Evolutionary conservation across 2,888 invertebrate genomes (phyloP).

Genomic region (Galerucella calmariensis): DNA sequence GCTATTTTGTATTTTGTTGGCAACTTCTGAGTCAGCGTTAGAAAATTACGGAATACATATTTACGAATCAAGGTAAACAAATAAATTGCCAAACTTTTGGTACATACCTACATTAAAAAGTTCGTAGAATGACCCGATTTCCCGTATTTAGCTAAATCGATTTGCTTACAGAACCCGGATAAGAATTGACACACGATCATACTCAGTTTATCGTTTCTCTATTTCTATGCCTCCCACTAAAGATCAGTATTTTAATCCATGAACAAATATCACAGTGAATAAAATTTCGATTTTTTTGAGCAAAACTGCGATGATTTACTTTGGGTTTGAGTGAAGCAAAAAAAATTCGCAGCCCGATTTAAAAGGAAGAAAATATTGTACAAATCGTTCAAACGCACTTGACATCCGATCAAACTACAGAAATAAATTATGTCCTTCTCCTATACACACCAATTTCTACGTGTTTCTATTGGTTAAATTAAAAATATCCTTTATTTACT

Average conservation of each 20-base stretch:
- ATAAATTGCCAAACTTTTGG: slow-evolving; percentile 32
- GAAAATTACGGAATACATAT: slow-evolving; percentile 32
- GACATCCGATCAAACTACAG: too few relatives aligned
- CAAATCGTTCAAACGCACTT: too few relatives aligned
- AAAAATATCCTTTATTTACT: too few relatives aligned
- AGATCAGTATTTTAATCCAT: neutral
- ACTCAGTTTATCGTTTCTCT: slow-evolving; percentile 9
- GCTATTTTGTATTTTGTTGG: slow-evolving; percentile 25
- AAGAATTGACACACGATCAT: slow-evolving; percentile 33
- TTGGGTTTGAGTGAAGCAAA: too few relatives aligned
- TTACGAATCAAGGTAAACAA: slow-evolving; percentile 31
- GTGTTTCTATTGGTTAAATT: too few relatives aligned
- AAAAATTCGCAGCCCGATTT: too few relatives aligned
- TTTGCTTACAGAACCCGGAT: slow-evolving; percentile 38
- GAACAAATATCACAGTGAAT: too few relatives aligned
- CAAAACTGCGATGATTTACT: too few relatives aligned
- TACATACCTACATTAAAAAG: slow-evolving; percentile 34
- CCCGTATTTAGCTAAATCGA: slow-evolving; percentile 39
- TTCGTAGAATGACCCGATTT: slow-evolving; percentile 37
- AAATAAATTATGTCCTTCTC: too few relatives aligned
- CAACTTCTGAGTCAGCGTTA: slow-evolving; percentile 26
- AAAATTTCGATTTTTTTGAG: too few relatives aligned
- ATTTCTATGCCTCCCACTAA: neutral
- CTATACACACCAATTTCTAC: too few relatives aligned
- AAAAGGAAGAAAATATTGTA: too few relatives aligned